Base-by-base conservation (phyloP, 2,888 invertebrate genomes). In the Hylaea fasciaria region DNA sequence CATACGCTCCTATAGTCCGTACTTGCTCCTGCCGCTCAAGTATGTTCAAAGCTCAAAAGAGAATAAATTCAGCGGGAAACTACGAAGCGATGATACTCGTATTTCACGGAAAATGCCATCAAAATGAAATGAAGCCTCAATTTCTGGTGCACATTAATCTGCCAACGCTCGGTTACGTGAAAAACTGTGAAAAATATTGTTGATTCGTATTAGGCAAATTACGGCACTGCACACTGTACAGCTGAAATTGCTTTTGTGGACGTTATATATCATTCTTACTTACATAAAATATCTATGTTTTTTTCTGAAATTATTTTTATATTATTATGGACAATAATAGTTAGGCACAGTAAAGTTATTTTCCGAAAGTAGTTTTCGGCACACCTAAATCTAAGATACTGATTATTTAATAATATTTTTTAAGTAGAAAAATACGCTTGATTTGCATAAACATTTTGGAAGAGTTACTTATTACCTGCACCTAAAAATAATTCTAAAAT, bases 181-280 rank as follows among this genome's bases (percentile, higher is more conserved):
- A 61, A 47, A 61, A 47, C 51, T 51, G 44, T 54, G 55, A 61
- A 61, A 61, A 61, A 55, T 55, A 51, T 55, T 46, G 55, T 61
- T 46, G 50, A 56, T 61, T 61, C 50, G 43, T 56, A 51, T 55
- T 56, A 56, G 60, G 47, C 50, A 43, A 58, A 60, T 60, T 41
- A 55, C 45, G 46, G 13, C 44, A 46, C 28, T 29, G 22, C n/a
- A n/a, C n/a, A n/a, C 32, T 12, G 22, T 37, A 51, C 60, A 55
- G 60, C n/a, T 46, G 32, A 46, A 50, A 45, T 39, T 0, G 35
- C 32, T 39, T n/a, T 32, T 37, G 40, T 43, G 37, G 35, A n/a
- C 12, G 11, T n/a, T 37, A n/a, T 37, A n/a, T 37, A 5, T 5
- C 12, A 37, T n/a, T 37, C n/a, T 12, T n/a, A 10, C 1, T 37